Conservation (phyloP, 2,888 invertebrate genomes). For the Volucella zonaria region DNA sequence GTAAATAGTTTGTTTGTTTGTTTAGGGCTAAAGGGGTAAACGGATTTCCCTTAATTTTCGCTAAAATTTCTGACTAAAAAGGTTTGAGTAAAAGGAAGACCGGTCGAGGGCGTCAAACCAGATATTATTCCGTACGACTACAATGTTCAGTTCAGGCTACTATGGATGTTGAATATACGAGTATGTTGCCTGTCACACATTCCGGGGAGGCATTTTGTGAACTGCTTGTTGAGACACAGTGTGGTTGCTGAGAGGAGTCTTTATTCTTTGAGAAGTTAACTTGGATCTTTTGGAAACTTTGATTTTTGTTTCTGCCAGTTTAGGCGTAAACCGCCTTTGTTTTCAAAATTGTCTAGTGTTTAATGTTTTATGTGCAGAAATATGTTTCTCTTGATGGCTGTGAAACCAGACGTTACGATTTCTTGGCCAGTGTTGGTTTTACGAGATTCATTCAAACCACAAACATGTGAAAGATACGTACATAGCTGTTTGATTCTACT, state of each 20-base stretch:
- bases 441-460: too few relatives aligned
- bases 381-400: neutral
- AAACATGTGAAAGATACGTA: too few relatives aligned
- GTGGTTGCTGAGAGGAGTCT: constrained; percentile 12
- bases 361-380: neutral
- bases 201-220: neutral
- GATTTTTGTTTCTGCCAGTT: constrained; percentile 2
- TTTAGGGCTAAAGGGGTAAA: constrained; percentile 2
- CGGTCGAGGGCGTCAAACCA: neutral
- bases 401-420: neutral
- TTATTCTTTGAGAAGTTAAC: constrained; percentile 33
- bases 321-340: neutral
- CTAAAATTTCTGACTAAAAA: neutral
- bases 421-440: neutral
- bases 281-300: constrained; percentile 11
- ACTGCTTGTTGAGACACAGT: neutral
- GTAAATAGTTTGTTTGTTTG: constrained; percentile 44
- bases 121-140: neutral
- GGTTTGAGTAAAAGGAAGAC: neutral
- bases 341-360: neutral
- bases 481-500: too few relatives aligned
- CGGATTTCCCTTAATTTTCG: constrained; percentile 3
- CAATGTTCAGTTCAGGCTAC: neutral
- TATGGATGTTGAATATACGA: constrained; percentile 4
- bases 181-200: neutral